phyloP scores from a whole-genome alignment of 2,113 vertebrate genomes.

The Tachysurus fulvidraco region DNA sequence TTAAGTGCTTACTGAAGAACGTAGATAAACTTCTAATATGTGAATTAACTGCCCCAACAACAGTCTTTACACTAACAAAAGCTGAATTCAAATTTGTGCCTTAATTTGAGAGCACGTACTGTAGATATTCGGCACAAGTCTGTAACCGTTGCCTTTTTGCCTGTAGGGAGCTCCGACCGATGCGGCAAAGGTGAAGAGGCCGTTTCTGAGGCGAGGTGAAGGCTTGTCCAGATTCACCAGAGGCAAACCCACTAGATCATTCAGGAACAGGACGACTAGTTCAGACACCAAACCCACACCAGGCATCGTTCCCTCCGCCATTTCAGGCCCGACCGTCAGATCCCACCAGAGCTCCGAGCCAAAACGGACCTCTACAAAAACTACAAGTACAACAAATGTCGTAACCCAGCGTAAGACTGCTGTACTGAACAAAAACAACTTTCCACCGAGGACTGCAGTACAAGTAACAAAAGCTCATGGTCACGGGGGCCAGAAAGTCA shows the following conservation, averaged over 20 bases:
- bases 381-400: slow-evolving; percentile 37
- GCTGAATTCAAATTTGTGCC: background rate
- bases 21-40: background rate
- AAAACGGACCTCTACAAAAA: slow-evolving; percentile 41
- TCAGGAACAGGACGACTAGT: slow-evolving; percentile 53
- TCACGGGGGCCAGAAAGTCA: slow-evolving; percentile 54
- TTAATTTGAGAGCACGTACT: background rate
- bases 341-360: slow-evolving; percentile 55
- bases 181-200: slow-evolving; percentile 70
- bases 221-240: slow-evolving; percentile 84
- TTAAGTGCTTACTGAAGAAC: background rate
- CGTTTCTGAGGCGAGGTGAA: slow-evolving; percentile 87
- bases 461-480: slow-evolving; percentile 33
- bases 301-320: slow-evolving; percentile 52
- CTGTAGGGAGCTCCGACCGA: slow-evolving; percentile 28
- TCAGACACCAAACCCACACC: slow-evolving; percentile 21
- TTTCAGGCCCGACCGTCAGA: slow-evolving; percentile 43
- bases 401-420: slow-evolving; percentile 78
- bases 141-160: background rate
- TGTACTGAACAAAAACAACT: slow-evolving; percentile 72
- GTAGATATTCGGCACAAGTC: background rate
- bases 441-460: slow-evolving; percentile 60
- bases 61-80: background rate
- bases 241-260: slow-evolving; percentile 64
- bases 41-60: background rate